These are phyloP conservation scores for Lycopodina hypogea DNA, from an alignment of 37 sponge, comb jelly and placozoan species.

Conservation along the genomic window DNA sequence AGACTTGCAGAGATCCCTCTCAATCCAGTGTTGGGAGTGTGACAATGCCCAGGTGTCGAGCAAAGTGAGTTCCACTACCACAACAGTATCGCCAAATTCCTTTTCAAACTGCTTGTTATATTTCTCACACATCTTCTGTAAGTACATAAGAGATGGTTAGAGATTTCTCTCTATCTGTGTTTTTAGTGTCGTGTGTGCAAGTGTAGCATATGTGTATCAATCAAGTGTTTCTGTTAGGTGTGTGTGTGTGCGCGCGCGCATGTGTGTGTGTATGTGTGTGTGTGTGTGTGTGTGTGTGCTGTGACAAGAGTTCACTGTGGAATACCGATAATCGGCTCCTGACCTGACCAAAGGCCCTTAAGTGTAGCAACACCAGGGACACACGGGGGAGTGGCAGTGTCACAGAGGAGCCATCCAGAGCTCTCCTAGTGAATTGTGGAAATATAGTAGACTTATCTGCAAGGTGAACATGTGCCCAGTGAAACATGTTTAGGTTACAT, in stretches of 20 bases:
- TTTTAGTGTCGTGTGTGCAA: too few relatives aligned
- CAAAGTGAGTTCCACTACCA: slow-evolving; percentile 29
- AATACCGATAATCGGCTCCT: too few relatives aligned
- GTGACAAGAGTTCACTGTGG: too few relatives aligned
- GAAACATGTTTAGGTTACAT: not conserved
- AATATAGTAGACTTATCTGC: slow-evolving; percentile 29
- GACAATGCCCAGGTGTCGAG: slow-evolving; percentile 22
- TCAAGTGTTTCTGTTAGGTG: too few relatives aligned
- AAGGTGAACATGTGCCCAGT: not conserved
- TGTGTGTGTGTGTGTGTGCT: too few relatives aligned
- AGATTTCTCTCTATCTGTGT: too few relatives aligned
- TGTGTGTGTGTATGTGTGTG: not conserved
- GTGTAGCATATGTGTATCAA: too few relatives aligned
- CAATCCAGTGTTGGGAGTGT: slow-evolving; percentile 9
- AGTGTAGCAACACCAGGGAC: slow-evolving; percentile 13
- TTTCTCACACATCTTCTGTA: slow-evolving; percentile 28
- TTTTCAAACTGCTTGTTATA: slow-evolving; percentile 34
- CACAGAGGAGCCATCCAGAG: slow-evolving; percentile 7
- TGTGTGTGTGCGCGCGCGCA: not conserved
- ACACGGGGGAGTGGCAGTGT: slow-evolving; percentile 12
- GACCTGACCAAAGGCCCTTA: too few relatives aligned
- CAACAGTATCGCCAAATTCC: slow-evolving; percentile 4
- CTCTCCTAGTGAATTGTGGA: slow-evolving; percentile 2
- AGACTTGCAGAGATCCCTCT: slow-evolving; percentile 20
- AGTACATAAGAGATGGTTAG: not conserved